Conservation (phyloP, 2,113 vertebrate species). For the Epinephelus fuscoguttatus region DNA sequence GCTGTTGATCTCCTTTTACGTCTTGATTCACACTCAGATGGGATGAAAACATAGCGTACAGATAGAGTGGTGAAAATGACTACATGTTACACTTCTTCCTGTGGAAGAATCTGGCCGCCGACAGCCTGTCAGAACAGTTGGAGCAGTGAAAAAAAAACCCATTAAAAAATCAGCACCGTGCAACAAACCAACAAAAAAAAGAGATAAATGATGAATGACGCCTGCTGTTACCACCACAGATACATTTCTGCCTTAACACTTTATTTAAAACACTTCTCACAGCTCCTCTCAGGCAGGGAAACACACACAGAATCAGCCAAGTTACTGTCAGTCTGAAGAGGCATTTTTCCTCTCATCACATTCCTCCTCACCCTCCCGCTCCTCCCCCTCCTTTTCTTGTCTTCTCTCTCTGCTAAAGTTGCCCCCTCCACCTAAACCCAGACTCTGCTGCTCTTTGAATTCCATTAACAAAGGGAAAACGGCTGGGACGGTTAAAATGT, state of each 20-base stretch:
- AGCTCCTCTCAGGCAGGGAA: not conserved
- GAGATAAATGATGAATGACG: not conserved
- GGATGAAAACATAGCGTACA: not conserved
- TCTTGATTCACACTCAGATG: not conserved
- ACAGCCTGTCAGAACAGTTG: not conserved
- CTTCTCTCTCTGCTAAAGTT: not conserved
- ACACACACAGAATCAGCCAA: not conserved
- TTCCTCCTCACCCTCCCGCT: not conserved
- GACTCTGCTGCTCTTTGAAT: conserved; percentile 21
- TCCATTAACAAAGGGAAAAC: not conserved
- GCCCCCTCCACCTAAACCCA: not conserved
- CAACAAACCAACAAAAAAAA: not conserved
- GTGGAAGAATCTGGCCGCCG: no score
- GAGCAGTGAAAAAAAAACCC: not conserved
- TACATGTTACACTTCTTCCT: not conserved
- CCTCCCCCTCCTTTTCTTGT: not conserved
- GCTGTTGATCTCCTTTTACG: not conserved
- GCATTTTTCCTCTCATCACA: not conserved
- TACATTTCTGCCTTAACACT: not conserved
- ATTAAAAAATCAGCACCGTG: not conserved
- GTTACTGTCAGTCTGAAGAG: not conserved
- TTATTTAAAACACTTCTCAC: not conserved
- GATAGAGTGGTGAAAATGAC: not conserved
- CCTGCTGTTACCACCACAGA: not conserved
- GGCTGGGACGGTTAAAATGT: not conserved